Evolutionary conservation across 2,797 vertebrate genomes (phyloP).

Genomic region (Tenualosa ilisha): DNA sequence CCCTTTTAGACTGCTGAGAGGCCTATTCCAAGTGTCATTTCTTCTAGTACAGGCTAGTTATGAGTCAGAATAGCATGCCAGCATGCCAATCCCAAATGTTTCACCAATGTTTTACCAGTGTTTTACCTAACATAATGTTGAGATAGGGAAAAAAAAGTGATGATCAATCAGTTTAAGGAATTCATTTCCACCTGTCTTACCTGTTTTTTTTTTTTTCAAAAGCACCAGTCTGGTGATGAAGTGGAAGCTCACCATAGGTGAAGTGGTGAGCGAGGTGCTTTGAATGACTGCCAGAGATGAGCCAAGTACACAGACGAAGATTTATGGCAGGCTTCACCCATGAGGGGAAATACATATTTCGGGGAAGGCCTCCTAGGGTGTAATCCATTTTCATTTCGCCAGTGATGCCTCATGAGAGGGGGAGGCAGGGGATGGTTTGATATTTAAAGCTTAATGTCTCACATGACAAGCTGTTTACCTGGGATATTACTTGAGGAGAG

Average conservation of each 20-base stretch:
- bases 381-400: constrained; percentile 49
- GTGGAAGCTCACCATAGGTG: not conserved
- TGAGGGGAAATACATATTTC: constrained; percentile 40
- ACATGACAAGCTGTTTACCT: constrained; percentile 43
- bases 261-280: constrained; percentile 26
- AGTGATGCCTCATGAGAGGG: constrained; percentile 32
- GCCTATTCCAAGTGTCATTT: not conserved
- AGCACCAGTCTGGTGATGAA: not conserved
- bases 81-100: not conserved
- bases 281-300: constrained; percentile 41
- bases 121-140: no score
- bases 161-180: not conserved
- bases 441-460: constrained; percentile 48
- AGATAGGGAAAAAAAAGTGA: no score
- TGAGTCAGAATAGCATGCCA: no score
- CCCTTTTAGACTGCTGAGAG: not conserved
- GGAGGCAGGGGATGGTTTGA: constrained; percentile 36
- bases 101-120: no score
- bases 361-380: constrained; percentile 20
- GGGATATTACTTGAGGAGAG: constrained; percentile 35
- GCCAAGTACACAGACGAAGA: constrained; percentile 39
- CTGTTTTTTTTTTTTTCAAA: not conserved
- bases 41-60: not conserved
- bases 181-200: not conserved
- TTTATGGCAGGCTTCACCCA: constrained; percentile 46